Percentiles rank a stretch among this genome's conserved stretches.
Evolutionary conservation across 2,797 vertebrate species (phyloP).

Genomic region (Staurois parvus): DNA sequence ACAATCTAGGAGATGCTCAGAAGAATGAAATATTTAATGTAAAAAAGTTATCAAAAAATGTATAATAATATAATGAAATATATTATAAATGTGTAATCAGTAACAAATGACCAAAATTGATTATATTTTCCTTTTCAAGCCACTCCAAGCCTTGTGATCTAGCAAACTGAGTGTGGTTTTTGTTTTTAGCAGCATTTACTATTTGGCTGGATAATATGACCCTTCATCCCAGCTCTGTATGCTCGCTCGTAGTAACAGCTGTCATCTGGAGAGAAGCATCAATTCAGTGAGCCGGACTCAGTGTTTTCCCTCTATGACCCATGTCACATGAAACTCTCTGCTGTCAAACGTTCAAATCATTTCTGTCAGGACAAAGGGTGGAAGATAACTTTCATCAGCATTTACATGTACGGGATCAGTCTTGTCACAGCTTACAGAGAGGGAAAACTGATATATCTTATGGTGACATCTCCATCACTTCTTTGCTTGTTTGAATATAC

Average conservation of each 20-base stretch:
- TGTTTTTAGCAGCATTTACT: background rate
- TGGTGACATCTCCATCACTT: too few relatives aligned
- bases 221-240: background rate
- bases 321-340: constrained; percentile 13
- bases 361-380: constrained; percentile 16
- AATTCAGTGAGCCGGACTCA: background rate
- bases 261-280: constrained; percentile 9
- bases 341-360: constrained; percentile 5
- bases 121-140: too few relatives aligned
- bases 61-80: too few relatives aligned
- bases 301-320: background rate
- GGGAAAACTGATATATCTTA: too few relatives aligned
- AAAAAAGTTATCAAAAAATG: too few relatives aligned
- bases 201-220: constrained; percentile 9
- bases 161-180: background rate
- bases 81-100: too few relatives aligned
- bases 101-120: too few relatives aligned
- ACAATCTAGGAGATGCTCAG: too few relatives aligned
- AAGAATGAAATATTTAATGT: too few relatives aligned
- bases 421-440: background rate
- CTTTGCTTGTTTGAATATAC: too few relatives aligned
- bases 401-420: background rate
- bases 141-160: background rate
- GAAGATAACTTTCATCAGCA: constrained; percentile 16
- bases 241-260: constrained; percentile 4